Evolutionary conservation across 2,113 vertebrate genomes (phyloP).

Genomic region (Muntiacus muntjak): DNA sequence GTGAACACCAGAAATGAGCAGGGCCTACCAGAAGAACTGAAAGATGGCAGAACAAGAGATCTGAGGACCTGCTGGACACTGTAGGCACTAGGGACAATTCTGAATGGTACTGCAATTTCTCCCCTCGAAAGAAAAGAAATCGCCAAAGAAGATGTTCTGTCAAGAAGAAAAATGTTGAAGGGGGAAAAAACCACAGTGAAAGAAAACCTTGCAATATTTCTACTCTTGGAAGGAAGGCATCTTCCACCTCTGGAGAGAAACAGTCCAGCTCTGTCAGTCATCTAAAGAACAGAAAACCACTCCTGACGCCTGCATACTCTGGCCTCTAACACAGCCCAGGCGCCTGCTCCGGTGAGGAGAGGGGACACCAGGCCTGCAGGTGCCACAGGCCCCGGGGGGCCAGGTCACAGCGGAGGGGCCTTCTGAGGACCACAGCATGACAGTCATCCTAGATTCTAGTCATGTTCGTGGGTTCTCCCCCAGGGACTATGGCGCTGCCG

Average conservation of each 20-base stretch:
- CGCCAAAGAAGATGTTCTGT: neutral
- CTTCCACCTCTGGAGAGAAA: neutral
- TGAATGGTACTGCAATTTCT: fast-evolving
- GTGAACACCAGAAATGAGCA: neutral
- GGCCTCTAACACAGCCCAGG: neutral
- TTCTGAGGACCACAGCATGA: fast-evolving
- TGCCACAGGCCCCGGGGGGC: neutral
- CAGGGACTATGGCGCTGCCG: fast-evolving
- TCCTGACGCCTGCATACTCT: fast-evolving
- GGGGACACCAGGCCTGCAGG: fast-evolving
- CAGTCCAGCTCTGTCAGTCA: neutral
- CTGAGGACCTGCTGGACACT: neutral
- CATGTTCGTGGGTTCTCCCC: neutral
- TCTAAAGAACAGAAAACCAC: neutral
- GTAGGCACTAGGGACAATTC: fast-evolving
- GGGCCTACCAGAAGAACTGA: fast-evolving
- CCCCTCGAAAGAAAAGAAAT: neutral
- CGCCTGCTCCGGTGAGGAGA: fast-evolving
- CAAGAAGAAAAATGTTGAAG: neutral
- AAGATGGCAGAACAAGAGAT: neutral
- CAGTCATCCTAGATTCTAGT: no score
- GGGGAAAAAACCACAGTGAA: neutral
- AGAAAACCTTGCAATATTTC: neutral
- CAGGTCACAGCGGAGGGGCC: neutral
- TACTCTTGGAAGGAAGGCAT: neutral